Evolutionary conservation across 2,888 invertebrate species (phyloP), one percentile per base, ranked within the genome.

Genomic region (Minunthozetes semirufus): DNA sequence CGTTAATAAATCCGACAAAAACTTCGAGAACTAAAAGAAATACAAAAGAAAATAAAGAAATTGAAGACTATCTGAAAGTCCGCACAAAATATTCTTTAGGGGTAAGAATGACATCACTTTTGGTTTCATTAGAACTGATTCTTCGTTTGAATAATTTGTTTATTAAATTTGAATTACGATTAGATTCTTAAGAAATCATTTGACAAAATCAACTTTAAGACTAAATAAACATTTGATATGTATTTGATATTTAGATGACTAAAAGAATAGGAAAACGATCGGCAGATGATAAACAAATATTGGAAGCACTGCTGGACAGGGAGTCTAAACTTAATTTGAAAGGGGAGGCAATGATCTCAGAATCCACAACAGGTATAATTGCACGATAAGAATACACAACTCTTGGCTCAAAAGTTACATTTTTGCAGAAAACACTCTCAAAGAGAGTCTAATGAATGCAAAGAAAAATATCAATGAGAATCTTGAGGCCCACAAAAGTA

Each of bases 31-130:
- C n/a, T n/a, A 72, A 50, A 25, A 46, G 72, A 27, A 33, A 50
- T 46, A 50, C 46, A 33, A 48, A 72, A n/a, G 19, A 25, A 19
- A 25, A 72, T 1, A 1, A 22, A 53, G 33, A 53, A 22, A 72
- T 72, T 38, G 73, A 33, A 33, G 73, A 73, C 42, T 61, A 73
- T 42, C 42, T 73, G 11, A 73, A 73, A 73, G 61, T 73, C 11
- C 50, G 56, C 25, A 73, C 73, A 25, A 46, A 73, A 42, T 73
- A 73, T 42, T 53, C 33, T 8, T 27, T 72, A 11, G 0, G 29
- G 19, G 53, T 71, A 71, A n/a, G 25, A 13, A 17, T 8, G 15
- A 3, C 4, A 8, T 27, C 33, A 33, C 8, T 33, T 33, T 8
- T 33, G 4, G 8, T 5, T 33, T 33, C 33, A 17, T 29, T 19